phyloP scores from a whole-genome alignment of 2,888 invertebrate genomes.

The Cosmorhoe ocellata region DNA sequence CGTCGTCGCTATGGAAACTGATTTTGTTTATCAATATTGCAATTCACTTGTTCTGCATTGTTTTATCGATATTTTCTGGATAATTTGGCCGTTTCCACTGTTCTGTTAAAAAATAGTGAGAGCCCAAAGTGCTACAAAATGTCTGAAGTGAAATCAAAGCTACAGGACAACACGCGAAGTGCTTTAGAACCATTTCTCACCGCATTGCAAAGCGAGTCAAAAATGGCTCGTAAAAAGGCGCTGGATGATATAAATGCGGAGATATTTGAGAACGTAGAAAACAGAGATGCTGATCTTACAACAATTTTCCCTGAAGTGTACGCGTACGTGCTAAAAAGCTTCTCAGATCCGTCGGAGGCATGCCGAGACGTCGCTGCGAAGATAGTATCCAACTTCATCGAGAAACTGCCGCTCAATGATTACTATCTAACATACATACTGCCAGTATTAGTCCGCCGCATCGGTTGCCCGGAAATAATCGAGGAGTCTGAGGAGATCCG shows the following conservation, averaged over 20 bases:
- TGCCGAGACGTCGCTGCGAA: constrained; percentile 83
- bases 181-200: constrained; percentile 62
- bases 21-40: constrained; percentile 55
- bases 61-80: constrained; percentile 36
- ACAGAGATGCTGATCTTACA: constrained; percentile 63
- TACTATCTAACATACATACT: constrained; percentile 89
- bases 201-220: constrained; percentile 83
- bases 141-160: constrained; percentile 48
- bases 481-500: constrained; percentile 91
- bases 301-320: constrained; percentile 64
- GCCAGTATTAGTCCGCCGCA: constrained; percentile 88
- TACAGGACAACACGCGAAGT: constrained; percentile 60
- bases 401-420: constrained; percentile 84
- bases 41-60: constrained; percentile 29
- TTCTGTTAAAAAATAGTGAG: background rate
- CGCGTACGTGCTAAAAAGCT: constrained; percentile 69
- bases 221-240: constrained; percentile 80
- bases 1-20: constrained; percentile 67
- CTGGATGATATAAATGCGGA: constrained; percentile 79
- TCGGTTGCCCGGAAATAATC: constrained; percentile 88
- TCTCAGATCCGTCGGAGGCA: constrained; percentile 83
- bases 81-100: background rate
- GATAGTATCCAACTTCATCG: constrained; percentile 81
- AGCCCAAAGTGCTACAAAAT: constrained; percentile 40
- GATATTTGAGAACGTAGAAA: constrained; percentile 64